These are phyloP conservation scores for Mechanitis messenoides DNA, from an alignment of 2,888 invertebrate species.

Conservation along the genomic window DNA sequence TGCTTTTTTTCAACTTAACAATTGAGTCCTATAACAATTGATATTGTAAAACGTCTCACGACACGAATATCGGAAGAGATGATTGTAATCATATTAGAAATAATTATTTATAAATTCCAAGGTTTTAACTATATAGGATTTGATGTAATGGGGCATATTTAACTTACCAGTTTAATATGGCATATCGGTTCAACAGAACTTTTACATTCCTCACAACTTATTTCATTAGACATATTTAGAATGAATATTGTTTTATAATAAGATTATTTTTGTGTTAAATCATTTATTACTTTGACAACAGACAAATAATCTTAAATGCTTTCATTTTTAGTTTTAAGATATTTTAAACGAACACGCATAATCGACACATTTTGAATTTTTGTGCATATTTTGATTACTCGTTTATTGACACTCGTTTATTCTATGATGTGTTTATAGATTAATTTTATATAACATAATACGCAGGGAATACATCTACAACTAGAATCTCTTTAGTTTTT, in stretches of 20 bases:
- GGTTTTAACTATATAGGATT: too few species aligned
- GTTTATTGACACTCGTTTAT: not conserved
- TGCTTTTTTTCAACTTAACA: conserved; percentile 52
- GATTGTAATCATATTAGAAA: too few species aligned
- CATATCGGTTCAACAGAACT: conserved; percentile 33
- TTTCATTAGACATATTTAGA: conserved; percentile 3
- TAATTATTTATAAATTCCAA: too few species aligned
- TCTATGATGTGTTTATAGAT: too few species aligned
- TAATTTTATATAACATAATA: too few species aligned
- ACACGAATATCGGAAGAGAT: too few species aligned
- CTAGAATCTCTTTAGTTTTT: too few species aligned
- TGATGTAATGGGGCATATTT: too few species aligned
- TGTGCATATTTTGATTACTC: conserved; percentile 20
- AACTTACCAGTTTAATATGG: conserved; percentile 30
- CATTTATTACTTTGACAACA: not conserved
- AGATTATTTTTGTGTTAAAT: not conserved
- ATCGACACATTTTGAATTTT: conserved; percentile 35
- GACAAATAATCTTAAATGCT: not conserved
- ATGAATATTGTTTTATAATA: not conserved
- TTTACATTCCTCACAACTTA: conserved; percentile 22
- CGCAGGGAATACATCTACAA: too few species aligned
- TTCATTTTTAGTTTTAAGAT: not conserved
- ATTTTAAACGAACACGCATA: not conserved
- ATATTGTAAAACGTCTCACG: not conserved
- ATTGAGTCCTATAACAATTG: conserved; percentile 45